Conservation (phyloP, 2,888 invertebrate species). For the Phaonia tiefii region DNA sequence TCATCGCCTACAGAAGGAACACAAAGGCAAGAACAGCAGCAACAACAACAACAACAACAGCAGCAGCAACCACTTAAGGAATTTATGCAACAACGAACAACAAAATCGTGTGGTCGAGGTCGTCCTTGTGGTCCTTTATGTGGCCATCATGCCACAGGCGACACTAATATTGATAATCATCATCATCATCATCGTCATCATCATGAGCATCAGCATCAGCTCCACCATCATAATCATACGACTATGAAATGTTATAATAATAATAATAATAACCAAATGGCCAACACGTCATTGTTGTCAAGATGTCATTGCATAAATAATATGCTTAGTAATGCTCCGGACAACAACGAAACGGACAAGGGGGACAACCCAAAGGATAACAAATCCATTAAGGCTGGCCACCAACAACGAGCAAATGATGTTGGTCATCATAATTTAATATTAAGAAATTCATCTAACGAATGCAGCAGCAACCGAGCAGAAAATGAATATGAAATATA, state of each 20-base stretch:
- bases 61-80: conserved; percentile 39
- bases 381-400: conserved; percentile 34
- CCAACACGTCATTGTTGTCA: conserved; percentile 63
- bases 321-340: conserved; percentile 58
- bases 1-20: no score
- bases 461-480: conserved; percentile 55
- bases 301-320: conserved; percentile 64
- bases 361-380: conserved; percentile 1
- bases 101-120: conserved; percentile 55
- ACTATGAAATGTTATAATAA: conserved; percentile 17
- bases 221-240: not conserved
- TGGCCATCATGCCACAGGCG: conserved; percentile 32
- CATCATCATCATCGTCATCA: not conserved
- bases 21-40: conserved; percentile 43
- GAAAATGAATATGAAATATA: conserved; percentile 46
- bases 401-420: not conserved
- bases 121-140: conserved; percentile 25
- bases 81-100: conserved; percentile 53
- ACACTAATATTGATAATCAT: not conserved
- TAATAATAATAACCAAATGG: conserved; percentile 33
- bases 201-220: not conserved
- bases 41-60: conserved; percentile 29
- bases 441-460: conserved; percentile 55
- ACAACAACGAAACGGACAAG: conserved; percentile 22
- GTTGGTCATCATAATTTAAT: conserved; percentile 54